phyloP scores from a whole-genome alignment of 1,140 invertebrate genomes.

The Bombus waltoni region DNA sequence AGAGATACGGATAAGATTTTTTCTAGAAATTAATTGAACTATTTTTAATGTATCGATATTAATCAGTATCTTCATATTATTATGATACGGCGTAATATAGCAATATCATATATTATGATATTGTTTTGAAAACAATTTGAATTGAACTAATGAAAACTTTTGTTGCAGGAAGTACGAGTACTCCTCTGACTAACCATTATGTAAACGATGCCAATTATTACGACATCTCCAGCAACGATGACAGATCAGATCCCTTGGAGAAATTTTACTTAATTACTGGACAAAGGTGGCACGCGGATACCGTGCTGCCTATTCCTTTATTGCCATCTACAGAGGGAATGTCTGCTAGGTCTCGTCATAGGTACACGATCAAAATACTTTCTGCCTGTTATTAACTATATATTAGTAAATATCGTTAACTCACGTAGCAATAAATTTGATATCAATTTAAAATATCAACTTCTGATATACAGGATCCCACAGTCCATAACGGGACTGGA shows the following conservation, averaged over 20 bases:
- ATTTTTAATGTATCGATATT: not conserved
- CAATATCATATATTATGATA: not conserved
- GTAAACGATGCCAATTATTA: constrained; percentile 68
- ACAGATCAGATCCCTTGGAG: constrained; percentile 68
- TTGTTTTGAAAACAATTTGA: not conserved
- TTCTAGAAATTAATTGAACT: not conserved
- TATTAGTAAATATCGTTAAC: not conserved
- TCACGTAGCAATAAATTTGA: not conserved
- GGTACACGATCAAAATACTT: constrained; percentile 65
- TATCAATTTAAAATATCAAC: constrained; percentile 9
- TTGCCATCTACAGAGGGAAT: constrained; percentile 78
- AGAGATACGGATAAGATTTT: not conserved
- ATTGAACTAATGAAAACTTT: not conserved
- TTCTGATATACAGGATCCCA: constrained; percentile 72
- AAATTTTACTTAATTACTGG: constrained; percentile 73
- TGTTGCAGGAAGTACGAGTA: constrained; percentile 72
- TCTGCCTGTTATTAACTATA: not conserved
- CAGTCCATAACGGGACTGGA: constrained; percentile 82
- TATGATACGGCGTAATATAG: not conserved
- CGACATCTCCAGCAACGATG: constrained; percentile 68
- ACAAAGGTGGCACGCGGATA: constrained; percentile 75
- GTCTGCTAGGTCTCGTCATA: constrained; percentile 80
- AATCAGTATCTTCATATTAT: not conserved
- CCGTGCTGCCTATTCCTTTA: constrained; percentile 74
- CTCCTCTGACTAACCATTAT: constrained; percentile 66